Evolutionary conservation across 2,888 invertebrate genomes (phyloP).

Genomic region (Lasioglossum oenotherae): DNA sequence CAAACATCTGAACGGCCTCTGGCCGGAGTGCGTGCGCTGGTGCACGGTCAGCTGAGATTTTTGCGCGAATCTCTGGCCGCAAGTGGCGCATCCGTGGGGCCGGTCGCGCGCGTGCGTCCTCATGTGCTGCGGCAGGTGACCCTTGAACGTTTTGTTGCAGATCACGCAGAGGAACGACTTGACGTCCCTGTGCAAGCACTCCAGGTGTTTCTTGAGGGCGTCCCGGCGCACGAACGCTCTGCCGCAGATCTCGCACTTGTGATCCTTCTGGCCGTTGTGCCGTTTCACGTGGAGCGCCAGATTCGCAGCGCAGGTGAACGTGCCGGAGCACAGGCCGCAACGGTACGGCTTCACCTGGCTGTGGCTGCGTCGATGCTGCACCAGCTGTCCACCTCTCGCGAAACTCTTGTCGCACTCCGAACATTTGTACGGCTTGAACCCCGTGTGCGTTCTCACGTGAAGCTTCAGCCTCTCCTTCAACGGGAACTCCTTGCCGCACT

Average conservation of each 20-base stretch:
- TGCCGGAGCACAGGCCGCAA: conserved; percentile 90
- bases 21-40: conserved; percentile 93
- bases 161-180: conserved; percentile 92
- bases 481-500: conserved; percentile 91
- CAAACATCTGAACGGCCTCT: conserved; percentile 92
- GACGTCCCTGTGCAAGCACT: conserved; percentile 90
- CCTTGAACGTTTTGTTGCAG: conserved; percentile 92
- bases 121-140: conserved; percentile 93
- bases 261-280: conserved; percentile 91
- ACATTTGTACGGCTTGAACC: conserved; percentile 89
- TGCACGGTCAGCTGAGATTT: conserved; percentile 94
- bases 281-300: conserved; percentile 85
- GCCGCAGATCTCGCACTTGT: conserved; percentile 92
- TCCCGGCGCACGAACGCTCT: conserved; percentile 91
- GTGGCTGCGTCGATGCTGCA: conserved; percentile 91
- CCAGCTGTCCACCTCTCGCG: conserved; percentile 90
- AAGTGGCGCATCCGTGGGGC: conserved; percentile 91
- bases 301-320: conserved; percentile 87
- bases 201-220: conserved; percentile 91
- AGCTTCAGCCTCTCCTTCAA: conserved; percentile 90
- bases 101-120: conserved; percentile 91
- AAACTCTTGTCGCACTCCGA: conserved; percentile 88
- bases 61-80: conserved; percentile 92
- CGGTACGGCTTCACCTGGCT: conserved; percentile 89
- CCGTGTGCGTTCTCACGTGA: conserved; percentile 91